Base-by-base conservation (phyloP, 2,113 vertebrate species). In the Patagioenas fasciata region DNA sequence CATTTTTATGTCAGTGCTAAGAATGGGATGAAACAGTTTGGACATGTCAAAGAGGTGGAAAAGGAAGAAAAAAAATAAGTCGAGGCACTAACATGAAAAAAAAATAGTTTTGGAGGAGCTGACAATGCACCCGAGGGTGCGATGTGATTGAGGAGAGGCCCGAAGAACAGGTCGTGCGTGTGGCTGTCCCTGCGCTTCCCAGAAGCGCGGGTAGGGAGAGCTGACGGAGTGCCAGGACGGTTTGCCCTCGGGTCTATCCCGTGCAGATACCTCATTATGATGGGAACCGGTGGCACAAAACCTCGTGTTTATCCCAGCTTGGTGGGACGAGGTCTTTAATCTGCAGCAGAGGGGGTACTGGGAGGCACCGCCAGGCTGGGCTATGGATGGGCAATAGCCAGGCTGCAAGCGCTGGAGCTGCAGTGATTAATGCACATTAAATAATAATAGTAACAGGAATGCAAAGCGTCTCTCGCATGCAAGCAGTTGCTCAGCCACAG, bases 151-250 rank as follows among this genome's bases (percentile, higher is more conserved):
- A 90, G 78, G 73, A 92, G 89, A 96, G 98, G 97, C 97, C 97
- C 97, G 97, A 98, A 95, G 88, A 98, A 97, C 98, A 98, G 98
- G 97, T 97, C 98, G 97, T 94, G 96, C 97, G 80, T 96, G 95
- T 96, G 96, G 97, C 97, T 98, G 87, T 85, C 95, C 97, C 97
- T 96, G 64, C 19, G 5, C 36, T 87, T 97, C 93, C 83, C 94
- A 91, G 97, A 50, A 75, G 94, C 34, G 44, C 91, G 94, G 60
- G 80, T 93, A 97, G 56, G 85, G 96, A 91, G 85, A 67, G 81
- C 83, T 97, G 94, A 97, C 93, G 93, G 82, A 94, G 81, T 92
- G 90, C 97, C 93, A 98, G 96, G 95, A 88, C 85, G 56, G 80
- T 94, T 95, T 96, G 95, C 94, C 96, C 95, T 92, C 40, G 1